Percentiles rank a stretch among this genome's conserved stretches.
phyloP scores from a whole-genome alignment of 2,797 vertebrate genomes.

The Sebastes taczanowskii region DNA sequence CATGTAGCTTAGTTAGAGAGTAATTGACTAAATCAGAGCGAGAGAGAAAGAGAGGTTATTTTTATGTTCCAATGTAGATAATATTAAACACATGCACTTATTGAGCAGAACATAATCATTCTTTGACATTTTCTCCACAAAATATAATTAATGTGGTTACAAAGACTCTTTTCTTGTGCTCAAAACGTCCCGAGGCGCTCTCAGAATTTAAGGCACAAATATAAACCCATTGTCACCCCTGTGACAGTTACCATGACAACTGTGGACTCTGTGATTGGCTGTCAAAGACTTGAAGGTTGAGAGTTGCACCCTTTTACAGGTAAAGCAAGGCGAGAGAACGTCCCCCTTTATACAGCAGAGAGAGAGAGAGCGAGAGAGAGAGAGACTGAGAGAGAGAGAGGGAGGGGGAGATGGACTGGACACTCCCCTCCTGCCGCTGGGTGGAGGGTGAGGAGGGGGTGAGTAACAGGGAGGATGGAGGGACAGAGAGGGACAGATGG shows the following conservation, averaged over 20 bases:
- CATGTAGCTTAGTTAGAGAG: too few relatives aligned
- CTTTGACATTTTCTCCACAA: neutral
- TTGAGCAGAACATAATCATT: neutral
- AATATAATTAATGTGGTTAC: neutral
- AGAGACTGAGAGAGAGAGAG: conserved; percentile 71
- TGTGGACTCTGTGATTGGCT: conserved; percentile 35
- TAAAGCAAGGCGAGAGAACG: conserved; percentile 86
- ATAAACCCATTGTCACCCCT: neutral
- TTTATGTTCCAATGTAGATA: neutral
- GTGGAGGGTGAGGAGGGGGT: conserved; percentile 82
- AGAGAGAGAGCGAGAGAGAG: conserved; percentile 56
- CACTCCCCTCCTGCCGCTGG: conserved; percentile 82
- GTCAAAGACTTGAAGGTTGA: conserved; percentile 65
- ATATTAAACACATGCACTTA: neutral
- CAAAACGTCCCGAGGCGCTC: neutral
- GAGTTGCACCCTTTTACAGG: conserved; percentile 87
- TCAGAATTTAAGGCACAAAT: neutral
- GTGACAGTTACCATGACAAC: conserved; percentile 14
- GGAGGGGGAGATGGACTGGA: conserved; percentile 67
- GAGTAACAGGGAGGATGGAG: conserved; percentile 65
- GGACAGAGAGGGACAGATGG: conserved; percentile 84
- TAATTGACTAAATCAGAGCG: neutral
- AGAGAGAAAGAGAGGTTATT: neutral
- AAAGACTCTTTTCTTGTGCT: neutral
- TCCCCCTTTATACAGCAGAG: conserved; percentile 82